Base-by-base conservation (phyloP, 2,888 invertebrate genomes). In the Hypolimnas misippus region DNA sequence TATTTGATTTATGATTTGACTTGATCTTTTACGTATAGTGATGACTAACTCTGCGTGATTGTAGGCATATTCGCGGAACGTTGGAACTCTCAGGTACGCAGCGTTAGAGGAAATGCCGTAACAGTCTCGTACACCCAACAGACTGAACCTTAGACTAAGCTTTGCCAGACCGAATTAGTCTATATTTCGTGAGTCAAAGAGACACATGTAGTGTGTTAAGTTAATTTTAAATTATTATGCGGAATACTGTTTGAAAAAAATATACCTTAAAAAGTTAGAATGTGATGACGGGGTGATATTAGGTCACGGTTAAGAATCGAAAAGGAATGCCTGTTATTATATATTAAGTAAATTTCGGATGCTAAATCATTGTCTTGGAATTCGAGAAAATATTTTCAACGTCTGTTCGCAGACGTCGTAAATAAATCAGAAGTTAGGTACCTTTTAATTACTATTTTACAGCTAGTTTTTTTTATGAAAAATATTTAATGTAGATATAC, bases 101-200 rank as follows among this genome's bases (percentile, higher is more conserved):
- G 65, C 62, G 66, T 65, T 62, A 77, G 74, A 84, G 87, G 86
- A 87, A 87, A 85, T 87, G 75, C 81, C 83, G 71, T 62, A 73
- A 70, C 70, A 58, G 63, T 38, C 61, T 57, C 53, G 57, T 54
- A 53, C 49, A 52, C 19, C 29, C 3, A 12, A 44, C 19, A 33
- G 3, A 12, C 16, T 10, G 4, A 50, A 29, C n/a, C 7, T 17
- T 17, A 44, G 51, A 31, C 29, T 25, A 46, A 14, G 12, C 14
- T 25, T 31, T 19, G 33, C 4, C 46, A 46, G 14, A 44, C 10
- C 31, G 44, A 44, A 35, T 44, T 14, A 21, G 44, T 17, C 44
- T 33, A 33, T 59, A 59, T 46, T 2, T 1, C 31, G 0, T 33
- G 12, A 25, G 14, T 21, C 19, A 52, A 44, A 58, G 10, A 52